Base-by-base conservation (phyloP, 1,140 invertebrate species). In the Diabrotica virgifera region DNA sequence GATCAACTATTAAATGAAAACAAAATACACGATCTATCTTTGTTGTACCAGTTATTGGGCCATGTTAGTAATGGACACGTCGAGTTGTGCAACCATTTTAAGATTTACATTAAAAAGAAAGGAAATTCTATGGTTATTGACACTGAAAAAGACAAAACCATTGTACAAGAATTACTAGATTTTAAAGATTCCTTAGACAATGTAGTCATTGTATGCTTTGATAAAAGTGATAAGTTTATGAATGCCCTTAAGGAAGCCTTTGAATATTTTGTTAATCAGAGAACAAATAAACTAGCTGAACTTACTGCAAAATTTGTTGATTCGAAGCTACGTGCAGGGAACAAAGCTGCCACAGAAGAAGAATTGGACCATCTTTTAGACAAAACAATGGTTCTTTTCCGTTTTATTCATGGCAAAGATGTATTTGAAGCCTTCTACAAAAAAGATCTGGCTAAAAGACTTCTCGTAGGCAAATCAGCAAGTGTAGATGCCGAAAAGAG, bases 361-460 rank as follows among this genome's bases (percentile, higher is more conserved):
- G 94, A 98, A 80, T 79, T 99, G 57, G 97, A 99, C 80, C 84
- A 89, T 78, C 84, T 98, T 37, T 80, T 99, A 52, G 96, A 98
- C 79, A 98, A 97, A 82, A 97, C 98, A 38, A 98, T 99, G 93
- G 94, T 98, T 8, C 83, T 99, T 2, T 99, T 99, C 82, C 86
- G 97, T 62, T 99, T 98, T 81, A 97, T 99, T 73, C 95, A 99
- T 76, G 96, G 96, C 66, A 94, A 99, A 81, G 97, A 99, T 83
- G 95, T 99, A 1, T 99, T 99, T 82, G 97, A 99, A 82, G 97
- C 97, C 0, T 99, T 99, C 81, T 99, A 99, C 78, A 99, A 98
- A 80, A 96, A 96, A 77, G 95, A 98, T 81, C 80, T 99, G 53
- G 95, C 97, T 0, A 99, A 99, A 80, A 84, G 97, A 70, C 82